Base-by-base conservation (phyloP, 2,113 vertebrate species). In the Vulpes vulpes region DNA sequence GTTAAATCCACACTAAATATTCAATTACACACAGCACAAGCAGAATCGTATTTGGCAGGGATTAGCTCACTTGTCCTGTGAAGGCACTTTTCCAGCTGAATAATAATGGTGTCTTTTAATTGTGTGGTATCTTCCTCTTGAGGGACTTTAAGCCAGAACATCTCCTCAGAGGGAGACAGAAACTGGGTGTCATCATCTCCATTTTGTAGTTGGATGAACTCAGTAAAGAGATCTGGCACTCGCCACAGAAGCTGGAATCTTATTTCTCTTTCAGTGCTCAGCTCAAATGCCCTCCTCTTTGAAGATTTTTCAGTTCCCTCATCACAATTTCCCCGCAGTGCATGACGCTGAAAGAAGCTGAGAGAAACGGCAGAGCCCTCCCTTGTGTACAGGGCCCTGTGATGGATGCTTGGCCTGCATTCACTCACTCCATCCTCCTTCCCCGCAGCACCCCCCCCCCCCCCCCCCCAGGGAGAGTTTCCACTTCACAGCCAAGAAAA, bases 1-100 rank as follows among this genome's bases (percentile, higher is more conserved):
- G 95, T 97, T 97, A 96, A 96, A 97, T 95, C 84, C 57, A 73
- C n/a, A 30, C 91, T 93, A 94, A 97, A 91, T 94, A 89, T 93
- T 96, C 93, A 96, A 96, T 98, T 95, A 95, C 59, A 82, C 82
- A 82, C 89, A 60, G 94, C 62, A 49, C 86, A 80, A 69, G 93
- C 82, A 96, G 89, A 93, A 59, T 65, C 59, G 7, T 88, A 89
- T 93, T 96, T 97, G 91, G 91, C 78, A 69, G 38, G 51, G 81
- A 93, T 97, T 94, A 91, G 49, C 89, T 96, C 51, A 12, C 96
- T 91, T 69, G 91, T 62, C 30, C 88, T n/a, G 10, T 11, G 84
- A 97, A 94, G 62, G 79, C 79, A 91, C 73, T 96, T 95, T 97
- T 93, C 91, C 83, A 92, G 87, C 23, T 96, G 89, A 96, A 80